Evolutionary conservation across 30 jellyfish, hydroid and myxozoan species (phyloP), one percentile per base, ranked within the genome.

Genomic region (Catostylus mosaicus): DNA sequence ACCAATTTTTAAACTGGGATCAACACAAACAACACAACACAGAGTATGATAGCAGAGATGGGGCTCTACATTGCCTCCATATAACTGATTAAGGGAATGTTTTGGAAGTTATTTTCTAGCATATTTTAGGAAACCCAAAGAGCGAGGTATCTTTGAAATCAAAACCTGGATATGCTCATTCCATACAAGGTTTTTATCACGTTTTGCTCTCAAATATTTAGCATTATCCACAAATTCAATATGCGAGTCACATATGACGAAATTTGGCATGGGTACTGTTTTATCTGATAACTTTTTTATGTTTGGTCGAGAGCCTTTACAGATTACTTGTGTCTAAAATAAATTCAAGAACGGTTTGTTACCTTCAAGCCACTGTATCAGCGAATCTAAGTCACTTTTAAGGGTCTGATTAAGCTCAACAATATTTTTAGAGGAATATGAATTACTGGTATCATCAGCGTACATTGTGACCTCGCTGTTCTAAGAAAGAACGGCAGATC

Each of bases 341-440:
- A 56, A n/a, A 56, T 56, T 56, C 26, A 56, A 23, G 7, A 23
- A 56, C 18, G 20, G 69, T n/a, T n/a, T 56, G 26, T 56, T 56
- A 7, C 69, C 69, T 56, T 56, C 26, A 56, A 56, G 26, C 33
- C 69, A 56, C 26, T 56, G 26, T n/a, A 6, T 56, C 69, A 56
- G 69, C 9, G 8, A 7, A 23, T n/a, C 18, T n/a, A 56, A 56
- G 69, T 56, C 69, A 12, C 69, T 0, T 6, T 56, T 26, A 56
- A n/a, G 0, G 33, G 9, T 26, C 20, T 56, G 26, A 26, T n/a
- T 56, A n/a, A 56, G 69, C 18, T 56, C 69, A 56, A 19, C 69
- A 56, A 56, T 56, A n/a, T 56, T 26, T 56, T 56, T 56, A n/a
- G 69, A 56, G 69, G 69, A 56, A 56, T 56, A 56, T 56, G 69